Conservation (phyloP, 2,113 vertebrate species). For the Apistogramma diplotaenia region DNA sequence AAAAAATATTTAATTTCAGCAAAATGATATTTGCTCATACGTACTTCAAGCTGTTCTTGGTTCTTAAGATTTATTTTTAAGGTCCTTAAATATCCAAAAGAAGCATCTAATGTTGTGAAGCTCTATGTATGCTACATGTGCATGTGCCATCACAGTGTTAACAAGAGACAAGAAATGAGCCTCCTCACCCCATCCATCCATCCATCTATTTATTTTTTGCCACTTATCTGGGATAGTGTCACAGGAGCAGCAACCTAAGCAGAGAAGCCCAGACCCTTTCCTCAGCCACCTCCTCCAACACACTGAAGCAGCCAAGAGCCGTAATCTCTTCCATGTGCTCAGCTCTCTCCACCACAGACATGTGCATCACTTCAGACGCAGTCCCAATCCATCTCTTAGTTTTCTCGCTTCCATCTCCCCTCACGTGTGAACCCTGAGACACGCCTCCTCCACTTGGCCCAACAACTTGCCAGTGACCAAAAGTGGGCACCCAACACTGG, state of each 20-base stretch:
- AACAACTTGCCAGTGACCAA: background rate
- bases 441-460: background rate
- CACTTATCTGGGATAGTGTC: background rate
- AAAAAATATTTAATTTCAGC: background rate
- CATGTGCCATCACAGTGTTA: background rate
- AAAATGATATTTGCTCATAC: background rate
- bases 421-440: background rate
- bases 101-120: constrained; percentile 2
- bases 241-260: background rate
- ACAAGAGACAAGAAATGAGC: background rate
- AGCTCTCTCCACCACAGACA: background rate
- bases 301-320: background rate
- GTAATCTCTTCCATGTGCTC: background rate
- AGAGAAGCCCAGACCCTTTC: background rate
- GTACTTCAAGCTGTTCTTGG: background rate
- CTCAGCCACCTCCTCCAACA: background rate
- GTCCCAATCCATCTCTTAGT: background rate
- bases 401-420: background rate
- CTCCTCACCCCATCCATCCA: background rate
- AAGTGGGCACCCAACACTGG: too few species aligned
- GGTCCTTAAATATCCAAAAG: constrained; percentile 6
- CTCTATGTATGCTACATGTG: constrained; percentile 5
- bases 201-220: background rate
- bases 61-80: background rate
- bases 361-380: background rate